Evolutionary conservation across 2,797 vertebrate genomes (phyloP), one percentile per base, ranked within the genome.

Genomic region (Orientallactaga sibirica): DNA sequence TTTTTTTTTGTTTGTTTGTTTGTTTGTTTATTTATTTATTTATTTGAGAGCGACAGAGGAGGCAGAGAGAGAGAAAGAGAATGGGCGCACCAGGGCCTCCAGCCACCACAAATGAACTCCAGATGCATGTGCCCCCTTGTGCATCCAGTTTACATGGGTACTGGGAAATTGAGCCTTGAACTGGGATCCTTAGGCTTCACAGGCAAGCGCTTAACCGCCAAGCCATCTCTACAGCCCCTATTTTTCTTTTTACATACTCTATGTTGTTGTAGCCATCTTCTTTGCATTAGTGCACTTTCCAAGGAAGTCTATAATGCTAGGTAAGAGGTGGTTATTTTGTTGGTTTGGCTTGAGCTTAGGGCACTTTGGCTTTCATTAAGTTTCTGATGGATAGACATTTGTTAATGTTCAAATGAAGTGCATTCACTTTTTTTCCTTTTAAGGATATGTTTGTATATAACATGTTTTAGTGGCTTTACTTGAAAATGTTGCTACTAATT

Each of bases 361-460:
- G 24, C 62, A 68, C 24, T 68, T 84, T 22, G 37, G 41, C 37
- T 92, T 94, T 92, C 78, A 37, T 91, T 79, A 83, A 43, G 41
- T 91, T 88, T 89, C 80, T 88, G 14, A 48, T 79, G n/a, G 79
- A 73, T 55, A 81, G 80, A n/a, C 10, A 76, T 75, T 93, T 7
- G 70, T 91, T 33, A 70, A 70, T 94, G 27, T 94, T 94, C 80
- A 89, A 83, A 20, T 93, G 43, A 75, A 86, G 55, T 52, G 0
- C n/a, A 71, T 64, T 86, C 80, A 48, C 66, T 71, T n/a, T 64
- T 18, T 55, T 80, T 27, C 29, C 22, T 52, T 8, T 73, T 90
- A 80, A 87, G 58, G 24, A 64, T 88, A 11, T 68, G 41, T 86
- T 95, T 92, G 29, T 66, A 2, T 92, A 24, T 78, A 43, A 67